These are phyloP conservation scores for Cerastoderma edule DNA, from an alignment of 2,888 invertebrate genomes.

Conservation along the genomic window DNA sequence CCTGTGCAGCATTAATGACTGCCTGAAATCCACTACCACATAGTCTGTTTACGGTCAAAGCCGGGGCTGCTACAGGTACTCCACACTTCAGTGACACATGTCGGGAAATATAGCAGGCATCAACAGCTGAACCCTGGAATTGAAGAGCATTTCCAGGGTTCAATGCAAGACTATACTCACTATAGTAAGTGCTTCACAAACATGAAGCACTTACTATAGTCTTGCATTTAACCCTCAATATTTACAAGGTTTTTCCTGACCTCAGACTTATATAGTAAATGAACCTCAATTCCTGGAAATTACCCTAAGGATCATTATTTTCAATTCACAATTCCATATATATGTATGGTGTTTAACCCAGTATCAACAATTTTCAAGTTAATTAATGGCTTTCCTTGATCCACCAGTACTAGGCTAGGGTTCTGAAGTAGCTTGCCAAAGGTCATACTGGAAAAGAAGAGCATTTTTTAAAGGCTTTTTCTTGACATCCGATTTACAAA, in stretches of 20 bases:
- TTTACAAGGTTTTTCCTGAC: background rate
- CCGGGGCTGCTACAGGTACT: constrained; percentile 91
- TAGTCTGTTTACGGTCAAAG: constrained; percentile 94
- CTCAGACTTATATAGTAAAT: background rate
- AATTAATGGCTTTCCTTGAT: too few species aligned
- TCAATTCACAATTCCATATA: too few species aligned
- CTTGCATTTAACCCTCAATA: background rate
- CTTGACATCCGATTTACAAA: too few species aligned
- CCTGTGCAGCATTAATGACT: constrained; percentile 94
- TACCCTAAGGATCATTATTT: background rate
- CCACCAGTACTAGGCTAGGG: too few species aligned
- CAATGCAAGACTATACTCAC: too few species aligned
- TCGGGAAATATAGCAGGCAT: constrained; percentile 92
- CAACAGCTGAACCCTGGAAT: constrained; percentile 83
- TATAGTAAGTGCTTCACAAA: background rate
- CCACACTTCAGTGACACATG: constrained; percentile 94
- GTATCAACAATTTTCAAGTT: too few species aligned
- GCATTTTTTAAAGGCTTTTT: too few species aligned
- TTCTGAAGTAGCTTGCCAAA: too few species aligned
- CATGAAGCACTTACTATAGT: background rate
- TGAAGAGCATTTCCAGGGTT: background rate
- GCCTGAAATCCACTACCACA: constrained; percentile 99
- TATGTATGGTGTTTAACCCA: too few species aligned
- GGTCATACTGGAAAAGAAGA: too few species aligned
- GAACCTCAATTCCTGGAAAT: background rate